Evolutionary conservation across 2,797 vertebrate species (phyloP), one percentile per base, ranked within the genome.

Genomic region (Chanos chanos): DNA sequence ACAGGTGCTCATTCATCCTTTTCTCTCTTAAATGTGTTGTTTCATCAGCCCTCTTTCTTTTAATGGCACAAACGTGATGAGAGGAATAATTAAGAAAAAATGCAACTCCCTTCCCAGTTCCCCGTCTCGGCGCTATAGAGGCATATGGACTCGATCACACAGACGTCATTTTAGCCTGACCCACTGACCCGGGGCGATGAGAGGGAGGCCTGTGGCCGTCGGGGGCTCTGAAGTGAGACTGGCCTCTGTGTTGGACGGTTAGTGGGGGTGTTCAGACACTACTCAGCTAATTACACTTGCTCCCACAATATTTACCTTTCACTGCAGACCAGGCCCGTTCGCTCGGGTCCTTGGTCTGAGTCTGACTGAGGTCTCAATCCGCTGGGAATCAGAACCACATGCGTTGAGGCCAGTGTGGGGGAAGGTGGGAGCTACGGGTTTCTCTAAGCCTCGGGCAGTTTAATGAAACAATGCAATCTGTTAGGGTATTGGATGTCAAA

Each of bases 111-210:
- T n/a, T n/a, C n/a, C n/a, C n/a, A n/a, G n/a, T n/a, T n/a, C n/a
- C n/a, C n/a, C n/a, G n/a, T n/a, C n/a, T n/a, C n/a, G n/a, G 21
- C 22, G 10, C 2, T 24, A 13, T 8, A 25, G 13, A 65, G 53
- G 61, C 86, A 86, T 83, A 80, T 85, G 85, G 80, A 69, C 43
- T 72, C 73, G 78, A 85, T 87, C 85, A 82, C 63, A 75, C 77
- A 73, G 61, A 61, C 75, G 73, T 77, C 58, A 83, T 79, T 82
- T 71, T 57, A 66, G 25, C 58, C 68, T 70, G 66, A 86, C 81
- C 78, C 61, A 41, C 8, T 83, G 82, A 86, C 85, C 84, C 75
- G 72, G 73, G 57, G 51, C 50, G 68, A 31, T 18, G 16, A 58
- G 69, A 77, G 71, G 78, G 72, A 70, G 61, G 82, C 76, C 64